Evolutionary conservation across 2,113 vertebrate genomes (phyloP), one percentile per base, ranked within the genome.

Genomic region (Steatornis caripensis): DNA sequence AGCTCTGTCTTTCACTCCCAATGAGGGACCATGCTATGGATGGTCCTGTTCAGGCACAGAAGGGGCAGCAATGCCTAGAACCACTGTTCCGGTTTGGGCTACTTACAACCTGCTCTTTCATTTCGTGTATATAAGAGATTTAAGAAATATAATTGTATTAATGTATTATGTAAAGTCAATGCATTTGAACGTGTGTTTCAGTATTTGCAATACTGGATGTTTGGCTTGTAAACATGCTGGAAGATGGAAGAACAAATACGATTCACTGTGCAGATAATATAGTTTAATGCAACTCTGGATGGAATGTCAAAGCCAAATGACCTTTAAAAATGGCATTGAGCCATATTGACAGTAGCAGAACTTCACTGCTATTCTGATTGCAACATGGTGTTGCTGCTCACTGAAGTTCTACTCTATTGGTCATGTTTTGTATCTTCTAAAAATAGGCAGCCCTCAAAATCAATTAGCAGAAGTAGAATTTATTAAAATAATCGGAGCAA

Each of bases 11-110:
- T 4, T n/a, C 27, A 7, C 4, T 69, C 12, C 15, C 2, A 10
- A 1, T 7, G 5, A 70, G 5, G 20, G 6, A 45, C 15, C 22
- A 5, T 1, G 1, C 22, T 13, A 4, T 27, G 12, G 17, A 11
- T 8, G 13, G 18, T 15, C 17, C 34, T 76, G 8, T 9, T 76
- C 36, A 37, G 36, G 24, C 21, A 36, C 26, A 65, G 21, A 46
- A 41, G 3, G 11, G 10, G 1, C 16, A 54, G 39, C 12, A 46
- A 24, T 37, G 11, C 7, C 9, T 37, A 34, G 11, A 3, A 57
- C 20, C 10, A 17, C 54, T 6, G 0, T 15, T 75, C 10, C 32
- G 9, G 9, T 62, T 30, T 61, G 37, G 11, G 15, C 10, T 2
- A 9, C 53, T 61, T 49, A 45, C 14, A 41, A 10, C 19, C 21